A percentile compares a stretch with the other conserved stretches of the same genome.
These are phyloP conservation scores for Leptopterna dolabrata DNA, from an alignment of 2,888 invertebrate genomes.

Conservation along the genomic window DNA sequence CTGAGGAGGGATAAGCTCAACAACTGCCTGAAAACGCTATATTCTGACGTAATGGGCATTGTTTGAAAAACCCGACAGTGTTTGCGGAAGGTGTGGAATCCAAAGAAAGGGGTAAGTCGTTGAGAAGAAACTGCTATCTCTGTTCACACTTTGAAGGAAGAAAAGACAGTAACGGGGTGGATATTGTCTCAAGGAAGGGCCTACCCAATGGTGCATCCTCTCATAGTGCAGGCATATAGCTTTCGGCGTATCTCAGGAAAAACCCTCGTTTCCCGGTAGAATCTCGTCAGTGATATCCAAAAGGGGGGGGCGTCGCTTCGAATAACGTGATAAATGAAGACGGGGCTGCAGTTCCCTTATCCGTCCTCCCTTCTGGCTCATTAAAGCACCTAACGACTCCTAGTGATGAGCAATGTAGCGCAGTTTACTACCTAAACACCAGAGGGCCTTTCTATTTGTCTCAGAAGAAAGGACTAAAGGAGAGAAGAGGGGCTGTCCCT, in stretches of 20 bases:
- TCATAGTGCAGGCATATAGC: background rate
- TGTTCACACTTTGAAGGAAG: background rate
- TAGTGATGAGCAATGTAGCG: conserved; percentile 53
- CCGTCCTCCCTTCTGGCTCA: conserved; percentile 48
- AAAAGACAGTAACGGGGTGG: conserved; percentile 1
- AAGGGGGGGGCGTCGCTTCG: background rate
- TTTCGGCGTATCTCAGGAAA: background rate
- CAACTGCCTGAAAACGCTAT: too few species aligned
- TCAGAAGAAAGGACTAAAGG: conserved; percentile 15
- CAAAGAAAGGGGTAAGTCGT: background rate
- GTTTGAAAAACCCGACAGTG: background rate
- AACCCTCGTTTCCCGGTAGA: background rate
- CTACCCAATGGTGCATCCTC: background rate
- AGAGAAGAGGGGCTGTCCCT: background rate
- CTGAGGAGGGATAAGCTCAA: too few species aligned
- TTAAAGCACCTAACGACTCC: conserved; percentile 55
- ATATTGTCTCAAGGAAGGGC: background rate
- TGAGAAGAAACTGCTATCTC: background rate
- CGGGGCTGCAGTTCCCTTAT: conserved; percentile 29
- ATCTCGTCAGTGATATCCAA: background rate
- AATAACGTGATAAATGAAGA: conserved; percentile 46
- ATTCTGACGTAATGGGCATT: background rate
- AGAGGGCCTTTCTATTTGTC: conserved; percentile 50
- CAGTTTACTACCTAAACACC: conserved; percentile 53
- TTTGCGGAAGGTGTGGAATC: background rate